Base-by-base conservation (phyloP, 1,140 invertebrate species). In the Trichonephila inaurata region DNA sequence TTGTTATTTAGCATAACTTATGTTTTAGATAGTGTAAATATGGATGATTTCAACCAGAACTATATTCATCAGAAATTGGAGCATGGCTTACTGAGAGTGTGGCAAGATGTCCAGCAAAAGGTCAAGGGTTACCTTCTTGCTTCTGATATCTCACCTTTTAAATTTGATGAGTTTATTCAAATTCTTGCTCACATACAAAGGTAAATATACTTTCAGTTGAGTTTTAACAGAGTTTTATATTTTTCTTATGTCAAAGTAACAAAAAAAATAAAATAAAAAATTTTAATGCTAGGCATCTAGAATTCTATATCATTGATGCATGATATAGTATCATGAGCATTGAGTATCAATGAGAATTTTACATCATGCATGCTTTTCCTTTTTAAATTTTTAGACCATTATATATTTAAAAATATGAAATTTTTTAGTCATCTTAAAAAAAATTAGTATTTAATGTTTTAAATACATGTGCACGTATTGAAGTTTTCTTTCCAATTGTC, bases 91-190 rank as follows among this genome's bases (percentile, higher is more conserved):
- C 96, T 97, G 2, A 96, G 98, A 94, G 97, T 99, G 86, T 99
- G 99, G 99, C 97, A 98, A 94, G 99, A 99, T 95, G 97, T 99
- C 0, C 98, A 99, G 95, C 97, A 97, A 6, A 99, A 99, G 96
- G 97, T 99, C 8, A 97, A 97, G 4, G 97, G 97, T 51, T 98
- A 98, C 95, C 96, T 97, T 5, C 66, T 92, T 24, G 97, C 97
- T 72, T 97, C 97, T 6, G 97, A 98, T 95, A 95, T 98, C n/a
- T 97, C 97, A 4, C 96, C 97, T 86, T 98, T 98, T 95, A 98
- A 98, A 95, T 99, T 99, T 95, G 98, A 99, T 95, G 98, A 99
- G 94, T 99, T 99, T 95, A 97, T 99, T 66, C 97, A 98, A 95
- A 97, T 99, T 87, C 96, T 99, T 58, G 97, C 98, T 44, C 97